Evolutionary conservation across 2,113 vertebrate species (phyloP), one percentile per base, ranked within the genome.

Genomic region (Nycticorax nycticorax): DNA sequence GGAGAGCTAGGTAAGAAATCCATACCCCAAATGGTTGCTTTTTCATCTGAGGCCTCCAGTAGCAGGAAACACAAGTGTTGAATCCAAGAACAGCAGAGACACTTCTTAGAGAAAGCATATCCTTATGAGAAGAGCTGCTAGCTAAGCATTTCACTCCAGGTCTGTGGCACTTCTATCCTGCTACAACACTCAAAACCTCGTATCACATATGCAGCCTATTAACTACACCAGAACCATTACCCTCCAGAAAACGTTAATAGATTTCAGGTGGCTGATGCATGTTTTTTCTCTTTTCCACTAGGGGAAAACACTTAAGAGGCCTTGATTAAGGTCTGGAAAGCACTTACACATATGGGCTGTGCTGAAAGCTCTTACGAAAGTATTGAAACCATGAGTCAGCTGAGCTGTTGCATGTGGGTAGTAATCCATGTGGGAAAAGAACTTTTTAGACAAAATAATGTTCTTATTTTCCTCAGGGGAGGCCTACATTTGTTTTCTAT

Each of bases 31-130:
- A 10, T 24, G 76, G 9, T 41, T 77, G 20, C 4, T 74, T 12
- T 14, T 37, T 62, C 72, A 48, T 6, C n/a, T 1, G 0, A 28
- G 7, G 20, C 19, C 22, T 37, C 63, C 59, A 76, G 32, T 28
- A 92, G 37, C 59, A 77, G 56, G 2, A 62, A 60, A 41, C 20
- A 69, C 15, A 37, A 90, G 2, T 0, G 1, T 3, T 32, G 26
- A 69, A 8, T 2, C 50, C 71, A 74, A 62, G 10, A 73, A 19
- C 0, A 83, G 22, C 14, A 35, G 20, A 48, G 5, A 30, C 8
- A 15, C 1, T 22, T 27, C 71, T 30, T 5, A 22, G 0, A 24
- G 1, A 28, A 84, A 50, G 0, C 1, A 0, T 1, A 0, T 3
- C 53, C 67, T 60, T 4, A 32, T 3, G 1, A 72, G 55, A 50